These are phyloP conservation scores for Anastatus disparis DNA, from an alignment of 1,140 invertebrate species.

Conservation along the genomic window DNA sequence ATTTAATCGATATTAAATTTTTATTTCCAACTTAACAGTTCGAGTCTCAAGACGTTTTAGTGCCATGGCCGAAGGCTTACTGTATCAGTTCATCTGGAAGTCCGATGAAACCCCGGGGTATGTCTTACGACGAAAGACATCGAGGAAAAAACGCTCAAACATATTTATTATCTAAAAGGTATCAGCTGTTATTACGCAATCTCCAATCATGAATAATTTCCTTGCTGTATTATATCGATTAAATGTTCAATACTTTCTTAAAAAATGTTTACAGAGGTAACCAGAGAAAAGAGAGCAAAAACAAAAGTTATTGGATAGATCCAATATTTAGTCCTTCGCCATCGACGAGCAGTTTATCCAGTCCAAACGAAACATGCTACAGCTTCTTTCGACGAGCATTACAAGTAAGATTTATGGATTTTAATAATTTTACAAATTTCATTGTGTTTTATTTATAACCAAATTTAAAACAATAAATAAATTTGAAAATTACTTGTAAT, in stretches of 20 bases:
- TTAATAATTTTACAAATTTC: too few species aligned
- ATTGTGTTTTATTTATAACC: too few species aligned
- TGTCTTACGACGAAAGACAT: constrained; percentile 45
- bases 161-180: constrained; percentile 53
- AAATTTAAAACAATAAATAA: too few species aligned
- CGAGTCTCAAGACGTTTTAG: constrained; percentile 92
- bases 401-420: too few species aligned
- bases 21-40: too few species aligned
- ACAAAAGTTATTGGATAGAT: constrained; percentile 71
- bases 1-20: too few species aligned
- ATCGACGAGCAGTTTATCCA: constrained; percentile 86
- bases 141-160: constrained; percentile 46
- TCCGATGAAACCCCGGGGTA: constrained; percentile 45
- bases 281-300: constrained; percentile 63
- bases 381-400: constrained; percentile 90
- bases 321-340: constrained; percentile 73
- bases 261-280: constrained; percentile 56
- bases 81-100: constrained; percentile 54
- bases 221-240: too few species aligned
- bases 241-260: too few species aligned
- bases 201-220: too few species aligned
- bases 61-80: constrained; percentile 84
- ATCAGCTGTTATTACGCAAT: neutral
- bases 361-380: constrained; percentile 93
- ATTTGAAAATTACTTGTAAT: too few species aligned